A percentile compares a stretch with the other conserved stretches of the same genome.
These are phyloP conservation scores for Lymantria dispar DNA, from an alignment of 2,888 invertebrate genomes.

Conservation along the genomic window DNA sequence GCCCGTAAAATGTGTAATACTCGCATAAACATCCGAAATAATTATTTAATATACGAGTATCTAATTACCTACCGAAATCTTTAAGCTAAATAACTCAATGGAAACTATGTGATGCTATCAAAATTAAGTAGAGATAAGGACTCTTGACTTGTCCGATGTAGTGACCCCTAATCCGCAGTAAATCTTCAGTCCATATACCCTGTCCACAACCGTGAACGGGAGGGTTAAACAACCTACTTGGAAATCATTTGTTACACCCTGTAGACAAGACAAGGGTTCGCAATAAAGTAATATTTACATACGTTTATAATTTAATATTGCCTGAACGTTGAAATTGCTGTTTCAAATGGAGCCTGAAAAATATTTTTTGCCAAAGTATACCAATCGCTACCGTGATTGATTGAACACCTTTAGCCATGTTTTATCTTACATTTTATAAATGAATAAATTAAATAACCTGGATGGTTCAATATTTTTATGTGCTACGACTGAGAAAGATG, in stretches of 20 bases:
- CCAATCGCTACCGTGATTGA: constrained; percentile 15
- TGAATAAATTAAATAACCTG: not conserved
- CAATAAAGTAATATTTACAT: constrained; percentile 40
- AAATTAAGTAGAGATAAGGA: constrained; percentile 64
- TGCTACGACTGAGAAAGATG: too few relatives aligned
- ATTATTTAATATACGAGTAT: not conserved
- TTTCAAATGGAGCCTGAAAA: not conserved
- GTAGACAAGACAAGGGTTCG: constrained; percentile 56
- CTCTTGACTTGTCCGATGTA: constrained; percentile 77
- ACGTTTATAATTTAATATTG: constrained; percentile 36
- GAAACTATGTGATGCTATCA: constrained; percentile 54
- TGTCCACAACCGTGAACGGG: constrained; percentile 34
- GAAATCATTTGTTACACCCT: constrained; percentile 73
- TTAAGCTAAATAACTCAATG: constrained; percentile 54
- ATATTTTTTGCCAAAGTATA: constrained; percentile 9
- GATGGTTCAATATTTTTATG: too few relatives aligned
- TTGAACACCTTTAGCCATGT: constrained; percentile 1
- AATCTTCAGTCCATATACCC: constrained; percentile 67
- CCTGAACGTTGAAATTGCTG: constrained; percentile 19
- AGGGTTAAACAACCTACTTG: constrained; percentile 75
- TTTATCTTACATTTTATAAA: not conserved
- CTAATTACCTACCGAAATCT: constrained; percentile 24
- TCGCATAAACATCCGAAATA: too few relatives aligned
- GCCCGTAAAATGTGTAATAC: too few relatives aligned
- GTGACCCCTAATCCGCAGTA: constrained; percentile 80